phyloP scores from a whole-genome alignment of 1,140 invertebrate genomes.

The Heliothis subflexa region DNA sequence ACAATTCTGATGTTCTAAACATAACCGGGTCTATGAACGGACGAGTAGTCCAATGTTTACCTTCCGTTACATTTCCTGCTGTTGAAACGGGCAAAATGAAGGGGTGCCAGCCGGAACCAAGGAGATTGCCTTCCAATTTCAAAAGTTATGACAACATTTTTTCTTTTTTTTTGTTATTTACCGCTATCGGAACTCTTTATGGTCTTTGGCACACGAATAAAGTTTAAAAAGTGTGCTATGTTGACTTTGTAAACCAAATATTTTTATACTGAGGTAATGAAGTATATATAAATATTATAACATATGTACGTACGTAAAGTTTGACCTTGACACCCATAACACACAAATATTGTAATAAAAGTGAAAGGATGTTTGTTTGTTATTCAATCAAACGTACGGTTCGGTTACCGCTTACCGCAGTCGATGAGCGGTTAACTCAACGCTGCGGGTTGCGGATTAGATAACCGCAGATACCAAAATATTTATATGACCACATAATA shows the following conservation, averaged over 20 bases:
- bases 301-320: background rate
- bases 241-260: background rate
- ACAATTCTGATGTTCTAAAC: too few relatives aligned
- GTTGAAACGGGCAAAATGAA: background rate
- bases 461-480: too few relatives aligned
- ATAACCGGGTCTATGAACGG: background rate
- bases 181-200: background rate
- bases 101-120: background rate
- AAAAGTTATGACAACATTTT: background rate
- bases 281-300: constrained; percentile 1
- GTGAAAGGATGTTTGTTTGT: background rate
- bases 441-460: too few relatives aligned
- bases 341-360: background rate
- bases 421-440: too few relatives aligned
- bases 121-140: constrained; percentile 16
- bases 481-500: too few relatives aligned
- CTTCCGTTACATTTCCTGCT: constrained; percentile 28
- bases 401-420: too few relatives aligned
- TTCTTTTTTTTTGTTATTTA: background rate
- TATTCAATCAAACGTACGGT: too few relatives aligned
- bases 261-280: background rate
- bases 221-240: background rate
- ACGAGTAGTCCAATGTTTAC: constrained; percentile 16
- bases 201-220: constrained; percentile 6
- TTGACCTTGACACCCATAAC: constrained; percentile 4